Evolutionary conservation across 2,888 invertebrate species (phyloP).

Genomic region (Mythimna lalbum): DNA sequence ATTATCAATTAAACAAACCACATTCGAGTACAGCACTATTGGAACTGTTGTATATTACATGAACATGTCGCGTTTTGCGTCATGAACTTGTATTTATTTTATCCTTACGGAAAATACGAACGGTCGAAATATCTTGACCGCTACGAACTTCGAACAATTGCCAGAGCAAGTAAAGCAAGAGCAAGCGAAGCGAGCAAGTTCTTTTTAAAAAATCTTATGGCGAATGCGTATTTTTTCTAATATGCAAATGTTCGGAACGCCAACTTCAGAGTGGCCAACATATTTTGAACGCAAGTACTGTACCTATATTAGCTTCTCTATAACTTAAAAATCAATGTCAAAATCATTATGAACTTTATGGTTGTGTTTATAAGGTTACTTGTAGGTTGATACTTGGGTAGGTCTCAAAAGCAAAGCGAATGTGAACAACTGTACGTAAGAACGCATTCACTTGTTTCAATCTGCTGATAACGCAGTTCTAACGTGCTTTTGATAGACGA

Average conservation of each 20-base stretch:
- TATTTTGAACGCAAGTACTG: too few relatives aligned
- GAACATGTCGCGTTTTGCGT: not conserved
- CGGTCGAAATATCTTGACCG: too few relatives aligned
- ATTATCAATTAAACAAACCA: conserved; percentile 18
- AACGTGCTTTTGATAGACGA: not conserved
- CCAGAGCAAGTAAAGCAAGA: too few relatives aligned
- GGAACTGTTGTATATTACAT: conserved; percentile 1
- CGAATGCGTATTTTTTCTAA: too few relatives aligned
- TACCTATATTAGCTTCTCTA: not conserved
- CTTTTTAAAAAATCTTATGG: too few relatives aligned
- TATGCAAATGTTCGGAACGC: too few relatives aligned
- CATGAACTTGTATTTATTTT: not conserved
- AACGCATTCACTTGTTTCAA: not conserved
- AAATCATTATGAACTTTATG: not conserved
- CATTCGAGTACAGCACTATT: not conserved
- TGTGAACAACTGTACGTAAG: not conserved
- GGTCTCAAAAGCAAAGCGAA: too few relatives aligned
- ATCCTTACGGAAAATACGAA: not conserved
- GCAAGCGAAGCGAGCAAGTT: too few relatives aligned
- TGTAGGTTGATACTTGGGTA: not conserved
- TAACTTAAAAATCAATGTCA: not conserved
- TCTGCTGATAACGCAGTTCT: not conserved
- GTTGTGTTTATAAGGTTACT: accelerated
- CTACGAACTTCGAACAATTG: too few relatives aligned
- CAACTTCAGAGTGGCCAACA: too few relatives aligned